Evolutionary conservation across 2,888 invertebrate species (phyloP).

Genomic region (Melinopterus prodromus): DNA sequence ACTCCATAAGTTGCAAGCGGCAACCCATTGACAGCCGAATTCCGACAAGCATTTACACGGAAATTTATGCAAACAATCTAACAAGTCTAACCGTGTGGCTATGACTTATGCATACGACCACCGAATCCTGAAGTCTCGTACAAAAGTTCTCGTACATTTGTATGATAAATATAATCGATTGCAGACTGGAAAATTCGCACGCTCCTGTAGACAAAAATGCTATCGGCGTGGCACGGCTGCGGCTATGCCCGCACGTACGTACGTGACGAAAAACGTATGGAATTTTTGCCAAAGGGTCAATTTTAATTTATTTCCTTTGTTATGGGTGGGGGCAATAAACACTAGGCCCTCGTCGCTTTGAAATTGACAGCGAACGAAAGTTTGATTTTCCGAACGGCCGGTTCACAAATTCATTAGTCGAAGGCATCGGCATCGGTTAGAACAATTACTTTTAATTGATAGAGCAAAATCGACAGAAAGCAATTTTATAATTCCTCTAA

Average conservation of each 20-base stretch:
- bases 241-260: neutral
- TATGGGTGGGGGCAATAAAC: neutral
- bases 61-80: too few relatives aligned
- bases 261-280: neutral
- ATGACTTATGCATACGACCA: too few relatives aligned
- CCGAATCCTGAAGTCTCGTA: too few relatives aligned
- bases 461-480: neutral
- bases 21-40: too few relatives aligned
- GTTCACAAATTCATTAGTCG: neutral
- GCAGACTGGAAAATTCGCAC: neutral
- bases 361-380: neutral
- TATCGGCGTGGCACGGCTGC: neutral
- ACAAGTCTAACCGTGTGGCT: too few relatives aligned
- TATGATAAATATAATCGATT: neutral
- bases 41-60: too few relatives aligned
- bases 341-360: neutral
- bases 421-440: neutral
- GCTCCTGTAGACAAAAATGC: neutral
- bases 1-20: too few relatives aligned
- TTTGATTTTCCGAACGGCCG: neutral
- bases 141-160: neutral
- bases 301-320: neutral
- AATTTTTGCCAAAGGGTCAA: constrained; percentile 4
- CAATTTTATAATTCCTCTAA: too few relatives aligned
- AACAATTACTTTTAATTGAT: neutral